A percentile compares a stretch with the other conserved stretches of the same genome.
Evolutionary conservation across 2,113 vertebrate genomes (phyloP).

Genomic region (Perca schrenkii): DNA sequence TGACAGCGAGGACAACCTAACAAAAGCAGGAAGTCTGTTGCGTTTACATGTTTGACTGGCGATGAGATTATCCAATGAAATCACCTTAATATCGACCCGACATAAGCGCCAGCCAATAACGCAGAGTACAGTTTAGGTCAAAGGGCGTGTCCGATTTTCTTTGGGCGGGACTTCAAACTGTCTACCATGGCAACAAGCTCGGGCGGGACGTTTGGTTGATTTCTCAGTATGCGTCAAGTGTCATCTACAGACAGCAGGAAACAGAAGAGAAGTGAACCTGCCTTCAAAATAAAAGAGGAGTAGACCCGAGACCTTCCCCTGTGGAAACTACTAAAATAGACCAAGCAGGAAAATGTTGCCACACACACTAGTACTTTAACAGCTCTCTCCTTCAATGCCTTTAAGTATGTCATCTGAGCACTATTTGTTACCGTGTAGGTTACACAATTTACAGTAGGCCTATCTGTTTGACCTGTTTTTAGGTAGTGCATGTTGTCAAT

Average conservation of each 20-base stretch:
- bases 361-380: too few relatives aligned
- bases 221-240: constrained; percentile 26
- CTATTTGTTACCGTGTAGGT: too few relatives aligned
- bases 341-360: too few relatives aligned
- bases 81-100: background rate
- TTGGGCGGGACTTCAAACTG: constrained; percentile 48
- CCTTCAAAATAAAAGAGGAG: constrained; percentile 50
- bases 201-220: constrained; percentile 65
- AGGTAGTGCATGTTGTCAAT: background rate
- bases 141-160: constrained; percentile 39
- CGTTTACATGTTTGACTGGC: constrained; percentile 38
- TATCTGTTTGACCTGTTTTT: background rate
- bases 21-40: constrained; percentile 68
- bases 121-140: constrained; percentile 27
- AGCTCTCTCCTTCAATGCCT: too few relatives aligned
- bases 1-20: constrained; percentile 69
- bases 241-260: background rate
- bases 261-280: rapidly evolving
- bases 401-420: too few relatives aligned
- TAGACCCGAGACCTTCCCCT: too few relatives aligned
- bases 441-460: too few relatives aligned
- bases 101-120: constrained; percentile 52
- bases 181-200: constrained; percentile 78
- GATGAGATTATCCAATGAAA: constrained; percentile 55
- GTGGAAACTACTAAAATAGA: too few relatives aligned